Evolutionary conservation across 2,888 invertebrate genomes (phyloP).

Genomic region (Micoletzkya japonica): DNA sequence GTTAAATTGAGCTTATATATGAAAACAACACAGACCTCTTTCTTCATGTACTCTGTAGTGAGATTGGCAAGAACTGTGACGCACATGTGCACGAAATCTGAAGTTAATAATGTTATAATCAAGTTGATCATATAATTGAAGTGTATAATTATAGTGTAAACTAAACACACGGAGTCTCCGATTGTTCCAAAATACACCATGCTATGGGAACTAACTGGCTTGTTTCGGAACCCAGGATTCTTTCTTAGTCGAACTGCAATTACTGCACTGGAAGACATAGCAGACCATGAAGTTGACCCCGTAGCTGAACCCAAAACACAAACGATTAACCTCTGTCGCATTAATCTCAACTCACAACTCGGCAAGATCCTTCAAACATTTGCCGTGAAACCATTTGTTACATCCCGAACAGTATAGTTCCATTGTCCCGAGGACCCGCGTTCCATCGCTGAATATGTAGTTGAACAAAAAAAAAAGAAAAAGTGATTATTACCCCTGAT

Average conservation of each 20-base stretch:
- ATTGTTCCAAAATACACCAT: neutral
- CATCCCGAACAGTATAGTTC: constrained; percentile 59
- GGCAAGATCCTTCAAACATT: constrained; percentile 55
- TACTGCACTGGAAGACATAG: constrained; percentile 58
- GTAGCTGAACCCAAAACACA: constrained; percentile 36
- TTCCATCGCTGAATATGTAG: constrained; percentile 56
- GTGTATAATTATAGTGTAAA: neutral
- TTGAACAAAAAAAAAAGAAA: neutral
- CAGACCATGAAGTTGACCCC: constrained; percentile 63
- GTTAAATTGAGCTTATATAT: constrained; percentile 2
- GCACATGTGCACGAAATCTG: constrained; percentile 61
- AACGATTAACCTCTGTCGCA: neutral
- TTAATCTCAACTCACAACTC: constrained; percentile 50
- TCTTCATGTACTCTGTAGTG: constrained; percentile 42
- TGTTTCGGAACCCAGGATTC: constrained; percentile 56
- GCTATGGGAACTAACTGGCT: constrained; percentile 44
- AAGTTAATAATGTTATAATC: neutral
- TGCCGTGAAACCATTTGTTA: constrained; percentile 58
- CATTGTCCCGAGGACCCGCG: constrained; percentile 51
- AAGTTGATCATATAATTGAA: neutral
- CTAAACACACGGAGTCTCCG: neutral
- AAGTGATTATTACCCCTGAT: neutral
- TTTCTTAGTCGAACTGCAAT: constrained; percentile 47
- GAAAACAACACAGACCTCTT: constrained; percentile 26
- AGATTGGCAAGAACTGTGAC: constrained; percentile 62